phyloP scores from a whole-genome alignment of 2,797 vertebrate species.

The Cichlasoma orientale region DNA sequence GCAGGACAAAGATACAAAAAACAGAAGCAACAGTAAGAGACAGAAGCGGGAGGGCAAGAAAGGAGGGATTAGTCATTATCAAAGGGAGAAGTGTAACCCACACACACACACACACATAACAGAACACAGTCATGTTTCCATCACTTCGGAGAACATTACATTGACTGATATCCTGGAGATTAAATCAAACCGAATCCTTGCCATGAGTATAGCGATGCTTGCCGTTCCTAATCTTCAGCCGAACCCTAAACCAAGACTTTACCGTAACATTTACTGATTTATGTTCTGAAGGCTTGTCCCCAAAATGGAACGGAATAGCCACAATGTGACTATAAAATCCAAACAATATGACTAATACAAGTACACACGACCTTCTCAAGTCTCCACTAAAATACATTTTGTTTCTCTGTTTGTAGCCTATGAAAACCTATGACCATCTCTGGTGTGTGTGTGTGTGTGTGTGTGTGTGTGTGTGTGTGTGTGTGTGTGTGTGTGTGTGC shows the following conservation, averaged over 20 bases:
- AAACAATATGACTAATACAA: neutral
- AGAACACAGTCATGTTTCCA: neutral
- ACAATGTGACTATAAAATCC: neutral
- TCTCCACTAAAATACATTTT: slow-evolving; percentile 19
- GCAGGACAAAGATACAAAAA: slow-evolving; percentile 71
- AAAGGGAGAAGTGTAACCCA: slow-evolving; percentile 31
- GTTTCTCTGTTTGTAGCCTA: slow-evolving; percentile 32
- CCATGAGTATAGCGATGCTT: neutral
- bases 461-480: slow-evolving; percentile 1
- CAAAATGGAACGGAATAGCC: neutral
- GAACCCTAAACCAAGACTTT: neutral
- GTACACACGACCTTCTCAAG: neutral
- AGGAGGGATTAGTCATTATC: slow-evolving; percentile 51
- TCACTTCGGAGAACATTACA: neutral
- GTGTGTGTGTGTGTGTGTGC: slow-evolving; percentile 13
- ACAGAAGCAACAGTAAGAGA: slow-evolving; percentile 68
- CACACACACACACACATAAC: neutral
- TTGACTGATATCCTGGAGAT: neutral
- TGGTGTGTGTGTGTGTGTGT: neutral
- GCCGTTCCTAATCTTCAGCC: neutral
- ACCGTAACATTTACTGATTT: neutral
- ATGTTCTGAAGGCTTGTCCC: neutral
- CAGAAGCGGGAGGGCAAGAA: slow-evolving; percentile 55
- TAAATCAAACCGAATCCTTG: neutral
- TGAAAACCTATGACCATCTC: slow-evolving; percentile 14